Conservation (phyloP, 2,888 invertebrate genomes). For the Trissonchulus sp. region DNA sequence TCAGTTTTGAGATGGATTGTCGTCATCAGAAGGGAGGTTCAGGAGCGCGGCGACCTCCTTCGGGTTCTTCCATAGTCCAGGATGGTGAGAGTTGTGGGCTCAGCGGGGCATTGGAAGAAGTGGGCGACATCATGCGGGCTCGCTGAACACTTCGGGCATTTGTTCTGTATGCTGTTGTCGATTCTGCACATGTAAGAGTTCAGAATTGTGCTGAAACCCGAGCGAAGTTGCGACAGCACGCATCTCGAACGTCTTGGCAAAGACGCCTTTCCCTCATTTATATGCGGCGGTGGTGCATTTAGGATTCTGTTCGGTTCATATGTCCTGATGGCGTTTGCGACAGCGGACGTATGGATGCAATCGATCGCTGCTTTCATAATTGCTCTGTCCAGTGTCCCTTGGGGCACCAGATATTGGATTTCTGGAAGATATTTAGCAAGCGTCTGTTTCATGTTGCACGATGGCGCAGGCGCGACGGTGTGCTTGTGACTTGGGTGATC, state of each 20-base stretch:
- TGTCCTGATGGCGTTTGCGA: neutral
- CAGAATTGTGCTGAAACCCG: neutral
- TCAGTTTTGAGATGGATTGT: neutral
- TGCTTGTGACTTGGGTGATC: neutral
- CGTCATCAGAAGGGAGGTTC: slow-evolving; percentile 7
- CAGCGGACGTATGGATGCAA: neutral
- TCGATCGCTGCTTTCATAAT: neutral
- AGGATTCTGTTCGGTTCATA: neutral
- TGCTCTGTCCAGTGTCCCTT: neutral
- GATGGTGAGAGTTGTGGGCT: slow-evolving; percentile 2
- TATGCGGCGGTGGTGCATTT: neutral
- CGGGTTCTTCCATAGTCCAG: neutral
- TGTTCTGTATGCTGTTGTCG: neutral
- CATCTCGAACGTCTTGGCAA: slow-evolving; percentile 1
- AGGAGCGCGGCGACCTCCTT: slow-evolving; percentile 5
- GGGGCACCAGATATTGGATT: neutral
- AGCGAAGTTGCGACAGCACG: slow-evolving; percentile 5
- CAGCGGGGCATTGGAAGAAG: neutral
- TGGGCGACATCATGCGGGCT: neutral
- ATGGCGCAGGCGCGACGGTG: neutral
- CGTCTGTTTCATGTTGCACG: neutral
- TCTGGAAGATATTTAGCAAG: neutral
- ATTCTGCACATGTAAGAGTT: slow-evolving; percentile 10
- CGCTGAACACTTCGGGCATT: neutral
- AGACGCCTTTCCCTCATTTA: neutral